Percentiles rank a stretch among this genome's conserved stretches.
Evolutionary conservation across 64 coral and sea anemone genomes (phyloP).

Genomic region (Porites lutea): DNA sequence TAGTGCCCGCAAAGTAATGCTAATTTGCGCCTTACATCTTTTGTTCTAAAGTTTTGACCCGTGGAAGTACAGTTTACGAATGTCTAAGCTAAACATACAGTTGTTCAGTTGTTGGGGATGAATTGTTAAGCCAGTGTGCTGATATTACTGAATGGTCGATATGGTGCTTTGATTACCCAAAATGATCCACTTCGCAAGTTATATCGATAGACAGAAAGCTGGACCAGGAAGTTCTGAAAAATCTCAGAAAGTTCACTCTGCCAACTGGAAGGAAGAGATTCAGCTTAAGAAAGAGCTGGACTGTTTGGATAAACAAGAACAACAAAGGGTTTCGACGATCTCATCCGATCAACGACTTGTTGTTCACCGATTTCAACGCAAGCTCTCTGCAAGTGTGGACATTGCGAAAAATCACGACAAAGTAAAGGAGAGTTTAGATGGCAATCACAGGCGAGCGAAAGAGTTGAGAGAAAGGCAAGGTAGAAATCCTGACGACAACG

Average conservation of each 20-base stretch:
- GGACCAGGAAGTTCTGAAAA: constrained; percentile 95
- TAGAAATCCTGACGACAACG: constrained; percentile 12
- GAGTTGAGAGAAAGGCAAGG: constrained; percentile 16
- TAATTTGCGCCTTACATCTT: constrained; percentile 49
- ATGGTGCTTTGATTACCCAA: background rate
- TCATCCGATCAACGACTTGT: constrained; percentile 90
- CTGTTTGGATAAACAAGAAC: constrained; percentile 89
- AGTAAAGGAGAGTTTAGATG: constrained; percentile 48
- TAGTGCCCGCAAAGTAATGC: background rate
- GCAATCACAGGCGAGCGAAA: constrained; percentile 5
- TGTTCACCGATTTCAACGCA: constrained; percentile 82
- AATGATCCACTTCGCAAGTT: constrained; percentile 82
- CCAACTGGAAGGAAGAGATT: constrained; percentile 99
- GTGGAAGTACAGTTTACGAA: constrained; percentile 22
- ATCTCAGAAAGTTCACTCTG: constrained; percentile 98
- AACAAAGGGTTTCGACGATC: constrained; percentile 83
- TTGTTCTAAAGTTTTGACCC: constrained; percentile 21
- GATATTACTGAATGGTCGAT: background rate
- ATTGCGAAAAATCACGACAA: constrained; percentile 87
- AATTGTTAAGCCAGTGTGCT: background rate
- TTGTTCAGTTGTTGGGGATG: constrained; percentile 36
- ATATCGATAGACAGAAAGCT: constrained; percentile 92
- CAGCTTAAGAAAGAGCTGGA: constrained; percentile 89
- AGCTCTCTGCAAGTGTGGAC: constrained; percentile 81
- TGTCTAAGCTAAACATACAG: constrained; percentile 46